Evolutionary conservation across 2,797 vertebrate genomes (phyloP).

Genomic region (Leptatherina wallacei): DNA sequence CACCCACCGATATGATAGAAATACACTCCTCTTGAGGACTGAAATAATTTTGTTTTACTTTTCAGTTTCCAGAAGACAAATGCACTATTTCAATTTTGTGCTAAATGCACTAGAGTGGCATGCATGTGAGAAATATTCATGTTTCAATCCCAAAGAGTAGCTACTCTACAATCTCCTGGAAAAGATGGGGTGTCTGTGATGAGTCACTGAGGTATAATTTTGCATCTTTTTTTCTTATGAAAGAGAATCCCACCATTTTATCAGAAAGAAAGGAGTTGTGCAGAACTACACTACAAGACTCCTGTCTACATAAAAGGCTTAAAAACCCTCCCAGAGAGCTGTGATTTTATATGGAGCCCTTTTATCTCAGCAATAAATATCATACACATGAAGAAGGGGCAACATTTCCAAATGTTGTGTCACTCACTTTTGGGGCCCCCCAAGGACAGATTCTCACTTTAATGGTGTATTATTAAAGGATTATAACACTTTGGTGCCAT

Average conservation of each 20-base stretch:
- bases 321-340: background rate
- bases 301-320: background rate
- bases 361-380: constrained; percentile 7
- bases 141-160: constrained; percentile 17
- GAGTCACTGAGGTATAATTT: constrained; percentile 39
- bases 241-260: constrained; percentile 20
- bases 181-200: constrained; percentile 27
- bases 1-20: constrained; percentile 53
- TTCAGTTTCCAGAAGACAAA: constrained; percentile 52
- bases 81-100: constrained; percentile 37
- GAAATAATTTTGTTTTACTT: constrained; percentile 46
- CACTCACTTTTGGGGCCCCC: constrained; percentile 16
- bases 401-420: constrained; percentile 26
- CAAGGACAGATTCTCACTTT: constrained; percentile 38
- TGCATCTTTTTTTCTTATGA: constrained; percentile 22
- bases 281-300: background rate
- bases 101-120: background rate
- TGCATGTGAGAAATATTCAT: constrained; percentile 4
- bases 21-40: constrained; percentile 44
- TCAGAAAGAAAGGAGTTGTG: constrained; percentile 18
- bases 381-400: constrained; percentile 4
- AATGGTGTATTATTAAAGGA: constrained; percentile 44
- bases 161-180: constrained; percentile 9
- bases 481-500: constrained; percentile 26
- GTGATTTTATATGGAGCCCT: constrained; percentile 6